Evolutionary conservation across 2,888 invertebrate genomes (phyloP), one percentile per base, ranked within the genome.

Genomic region (Aspidiotus rigidus): DNA sequence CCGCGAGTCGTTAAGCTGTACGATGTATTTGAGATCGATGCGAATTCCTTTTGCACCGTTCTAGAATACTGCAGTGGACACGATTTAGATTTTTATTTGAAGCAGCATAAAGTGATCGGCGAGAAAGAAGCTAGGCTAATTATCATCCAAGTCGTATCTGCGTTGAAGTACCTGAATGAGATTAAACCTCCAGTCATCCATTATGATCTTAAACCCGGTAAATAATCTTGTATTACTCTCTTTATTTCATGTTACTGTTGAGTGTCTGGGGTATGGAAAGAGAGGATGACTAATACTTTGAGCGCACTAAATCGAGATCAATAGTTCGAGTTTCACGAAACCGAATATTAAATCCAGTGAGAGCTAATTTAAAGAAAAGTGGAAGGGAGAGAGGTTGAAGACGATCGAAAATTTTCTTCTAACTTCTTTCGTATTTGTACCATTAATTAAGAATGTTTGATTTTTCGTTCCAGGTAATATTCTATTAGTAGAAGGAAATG

Each of bases 11-110:
- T 99, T 73, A 93, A 95, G 81, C 85, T 99, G 75, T 98, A 93
- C 81, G 99, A 99, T 82, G 97, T 99, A 75, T 99, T 99, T 83
- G 99, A 99, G 86, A 99, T 99, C 81, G 99, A 99, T 82, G 96
- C 97, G 78, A 99, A 99, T 82, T 98, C 98, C 74, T 99, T 99
- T 85, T 99, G 99, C 85, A 99, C 99, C 79, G 99, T 99, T 78
- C 86, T 99, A 80, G 98, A 99, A 83, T 99, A 98, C 83, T 98
- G 98, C 84, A 96, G 98, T 83, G 99, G 99, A 76, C 98, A 99
- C 82, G 99, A 99, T 86, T 88, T 99, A 81, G 99, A 99, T 83
- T 99, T 99, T 84, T 98, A 99, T 85, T 87, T 99, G 79, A 99
- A 99, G 82, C 98, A 98, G 86, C 94, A 94, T 83, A 94, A 94